These are phyloP conservation scores for Oscheius sp. DNA, from an alignment of 2,888 invertebrate species.

Conservation along the genomic window DNA sequence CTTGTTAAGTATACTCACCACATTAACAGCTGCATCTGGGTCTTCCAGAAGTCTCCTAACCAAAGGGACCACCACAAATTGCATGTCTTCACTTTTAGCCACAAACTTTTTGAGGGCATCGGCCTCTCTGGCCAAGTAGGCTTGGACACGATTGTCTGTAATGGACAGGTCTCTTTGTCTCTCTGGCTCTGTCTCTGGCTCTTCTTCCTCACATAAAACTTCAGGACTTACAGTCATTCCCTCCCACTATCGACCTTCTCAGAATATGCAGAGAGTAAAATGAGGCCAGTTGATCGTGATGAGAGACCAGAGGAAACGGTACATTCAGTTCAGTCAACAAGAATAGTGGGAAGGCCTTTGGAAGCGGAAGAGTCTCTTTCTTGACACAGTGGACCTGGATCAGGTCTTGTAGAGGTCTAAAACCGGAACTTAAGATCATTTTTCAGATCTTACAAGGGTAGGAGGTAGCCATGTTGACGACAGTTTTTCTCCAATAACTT, in stretches of 20 bases:
- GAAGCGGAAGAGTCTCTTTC: background rate
- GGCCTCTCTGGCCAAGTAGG: constrained; percentile 45
- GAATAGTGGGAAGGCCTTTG: constrained; percentile 17
- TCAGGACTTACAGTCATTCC: background rate
- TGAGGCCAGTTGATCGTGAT: constrained; percentile 23
- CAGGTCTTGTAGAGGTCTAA: constrained; percentile 1
- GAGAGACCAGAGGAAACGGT: constrained; percentile 22
- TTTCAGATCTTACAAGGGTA: constrained; percentile 12
- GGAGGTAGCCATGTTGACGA: constrained; percentile 17
- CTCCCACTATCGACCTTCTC: background rate
- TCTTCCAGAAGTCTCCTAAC: constrained; percentile 50
- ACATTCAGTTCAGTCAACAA: constrained; percentile 18
- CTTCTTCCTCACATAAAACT: background rate
- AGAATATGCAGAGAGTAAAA: constrained; percentile 38
- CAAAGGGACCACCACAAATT: constrained; percentile 46
- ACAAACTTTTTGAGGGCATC: constrained; percentile 46
- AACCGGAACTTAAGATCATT: background rate
- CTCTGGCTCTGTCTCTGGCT: background rate
- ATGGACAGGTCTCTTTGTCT: background rate
- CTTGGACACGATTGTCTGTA: constrained; percentile 46
- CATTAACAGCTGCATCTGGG: constrained; percentile 48
- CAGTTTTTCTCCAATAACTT: constrained; percentile 10
- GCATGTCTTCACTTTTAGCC: constrained; percentile 39
- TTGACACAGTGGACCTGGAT: constrained; percentile 1
- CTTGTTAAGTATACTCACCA: constrained; percentile 31